phyloP scores from a whole-genome alignment of 2,113 vertebrate species.

The Podiceps cristatus region DNA sequence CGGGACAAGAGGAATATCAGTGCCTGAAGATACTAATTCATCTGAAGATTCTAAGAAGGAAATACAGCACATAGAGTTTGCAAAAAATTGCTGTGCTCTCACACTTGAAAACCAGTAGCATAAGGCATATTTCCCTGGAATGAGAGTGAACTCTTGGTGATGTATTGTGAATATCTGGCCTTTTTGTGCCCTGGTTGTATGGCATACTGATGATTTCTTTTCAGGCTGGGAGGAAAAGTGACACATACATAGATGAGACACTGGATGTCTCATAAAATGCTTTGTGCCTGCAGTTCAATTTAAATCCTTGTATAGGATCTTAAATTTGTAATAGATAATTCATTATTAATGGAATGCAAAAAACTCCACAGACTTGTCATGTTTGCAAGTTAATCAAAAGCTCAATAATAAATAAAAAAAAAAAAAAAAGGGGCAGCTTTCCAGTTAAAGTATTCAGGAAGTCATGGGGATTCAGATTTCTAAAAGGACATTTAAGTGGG shows the following conservation, averaged over 20 bases:
- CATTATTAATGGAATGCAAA: background rate
- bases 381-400: background rate
- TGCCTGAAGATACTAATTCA: background rate
- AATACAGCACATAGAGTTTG: background rate
- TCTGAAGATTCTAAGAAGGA: background rate
- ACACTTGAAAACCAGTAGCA: background rate
- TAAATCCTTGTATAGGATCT: background rate
- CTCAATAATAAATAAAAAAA: background rate
- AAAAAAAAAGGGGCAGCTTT: background rate
- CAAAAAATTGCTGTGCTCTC: background rate
- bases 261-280: background rate
- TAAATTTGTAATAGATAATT: background rate
- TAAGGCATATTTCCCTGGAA: background rate
- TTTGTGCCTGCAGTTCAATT: background rate
- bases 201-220: background rate
- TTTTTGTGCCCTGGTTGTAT: background rate
- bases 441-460: background rate
- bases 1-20: background rate
- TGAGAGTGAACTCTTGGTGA: background rate
- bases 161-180: background rate
- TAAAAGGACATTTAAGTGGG: background rate
- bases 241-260: background rate
- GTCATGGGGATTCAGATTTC: background rate
- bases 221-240: background rate
- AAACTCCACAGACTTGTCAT: background rate